A percentile compares a stretch with the other conserved stretches of the same genome.
These are phyloP conservation scores for Lucilia cuprina DNA, from an alignment of 1,140 invertebrate species.

Conservation along the genomic window DNA sequence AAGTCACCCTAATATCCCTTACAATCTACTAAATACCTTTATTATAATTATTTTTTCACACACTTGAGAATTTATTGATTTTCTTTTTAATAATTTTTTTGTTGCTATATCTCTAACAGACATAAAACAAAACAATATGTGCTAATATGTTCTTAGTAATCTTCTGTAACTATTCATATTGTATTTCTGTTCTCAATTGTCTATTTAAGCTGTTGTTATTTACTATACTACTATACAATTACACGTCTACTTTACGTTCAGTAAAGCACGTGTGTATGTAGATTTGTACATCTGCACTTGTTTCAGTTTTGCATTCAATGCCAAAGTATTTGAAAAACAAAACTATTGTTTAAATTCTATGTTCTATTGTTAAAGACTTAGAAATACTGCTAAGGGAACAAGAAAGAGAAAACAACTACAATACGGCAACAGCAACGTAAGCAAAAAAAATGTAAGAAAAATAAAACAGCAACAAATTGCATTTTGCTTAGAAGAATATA, in stretches of 20 bases:
- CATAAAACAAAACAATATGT: neutral
- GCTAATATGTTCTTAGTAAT: neutral
- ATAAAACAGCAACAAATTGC: slow-evolving; percentile 18
- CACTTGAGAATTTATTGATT: too few species aligned
- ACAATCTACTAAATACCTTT: too few species aligned
- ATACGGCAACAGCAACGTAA: neutral
- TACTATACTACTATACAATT: neutral
- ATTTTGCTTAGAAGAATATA: slow-evolving; percentile 15
- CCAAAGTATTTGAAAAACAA: neutral
- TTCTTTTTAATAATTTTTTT: too few species aligned
- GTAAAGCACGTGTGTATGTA: too few species aligned
- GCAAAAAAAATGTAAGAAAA: neutral
- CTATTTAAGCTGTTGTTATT: slow-evolving; percentile 14
- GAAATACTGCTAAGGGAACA: neutral
- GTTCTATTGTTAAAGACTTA: neutral
- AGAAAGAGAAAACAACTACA: neutral
- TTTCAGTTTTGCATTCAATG: neutral
- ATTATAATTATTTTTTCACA: too few species aligned
- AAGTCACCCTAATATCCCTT: too few species aligned
- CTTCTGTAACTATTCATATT: neutral
- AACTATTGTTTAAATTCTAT: neutral
- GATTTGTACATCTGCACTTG: neutral
- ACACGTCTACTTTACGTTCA: neutral
- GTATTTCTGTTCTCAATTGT: neutral
- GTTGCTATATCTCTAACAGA: too few species aligned